Percentiles rank a stretch among this genome's conserved stretches.
These are phyloP conservation scores for Sarcophaga carnaria DNA, from an alignment of 2,888 invertebrate species.

Conservation along the genomic window DNA sequence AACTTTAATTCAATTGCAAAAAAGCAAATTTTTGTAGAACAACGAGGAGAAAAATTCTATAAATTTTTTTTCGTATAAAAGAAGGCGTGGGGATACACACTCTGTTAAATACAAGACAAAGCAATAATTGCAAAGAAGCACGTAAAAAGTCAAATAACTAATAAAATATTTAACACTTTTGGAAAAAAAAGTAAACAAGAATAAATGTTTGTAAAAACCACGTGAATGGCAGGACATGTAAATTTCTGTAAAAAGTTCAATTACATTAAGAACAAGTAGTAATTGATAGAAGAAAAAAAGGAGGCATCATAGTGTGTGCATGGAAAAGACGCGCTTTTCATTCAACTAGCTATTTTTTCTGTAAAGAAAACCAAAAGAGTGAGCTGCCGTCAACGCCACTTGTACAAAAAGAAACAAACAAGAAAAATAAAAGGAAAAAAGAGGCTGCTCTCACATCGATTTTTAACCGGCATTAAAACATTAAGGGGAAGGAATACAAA, in stretches of 20 bases:
- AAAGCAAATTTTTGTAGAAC: not conserved
- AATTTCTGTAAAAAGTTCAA: constrained; percentile 12
- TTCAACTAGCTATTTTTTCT: not conserved
- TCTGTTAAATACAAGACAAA: constrained; percentile 65
- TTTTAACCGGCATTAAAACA: constrained; percentile 61
- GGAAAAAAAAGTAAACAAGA: constrained; percentile 20
- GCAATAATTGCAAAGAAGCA: constrained; percentile 53
- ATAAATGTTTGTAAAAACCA: constrained; percentile 30
- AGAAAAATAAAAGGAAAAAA: not conserved
- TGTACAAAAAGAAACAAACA: not conserved
- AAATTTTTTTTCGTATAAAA: constrained; percentile 42
- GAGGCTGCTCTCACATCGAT: constrained; percentile 52
- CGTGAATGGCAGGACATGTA: constrained; percentile 37
- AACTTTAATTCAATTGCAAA: not conserved
- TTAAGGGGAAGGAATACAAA: constrained; percentile 9
- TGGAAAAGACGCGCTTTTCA: constrained; percentile 20
- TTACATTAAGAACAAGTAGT: not conserved
- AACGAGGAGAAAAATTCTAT: constrained; percentile 2
- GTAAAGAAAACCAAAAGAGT: not conserved
- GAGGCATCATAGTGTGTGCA: not conserved
- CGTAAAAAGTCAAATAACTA: constrained; percentile 39
- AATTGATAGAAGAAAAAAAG: not conserved
- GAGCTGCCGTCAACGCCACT: constrained; percentile 34
- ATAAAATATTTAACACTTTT: constrained; percentile 9
- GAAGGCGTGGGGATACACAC: constrained; percentile 73